Evolutionary conservation across 2,797 vertebrate species (phyloP), one percentile per base, ranked within the genome.

Genomic region (Typhlichthys subterraneus): DNA sequence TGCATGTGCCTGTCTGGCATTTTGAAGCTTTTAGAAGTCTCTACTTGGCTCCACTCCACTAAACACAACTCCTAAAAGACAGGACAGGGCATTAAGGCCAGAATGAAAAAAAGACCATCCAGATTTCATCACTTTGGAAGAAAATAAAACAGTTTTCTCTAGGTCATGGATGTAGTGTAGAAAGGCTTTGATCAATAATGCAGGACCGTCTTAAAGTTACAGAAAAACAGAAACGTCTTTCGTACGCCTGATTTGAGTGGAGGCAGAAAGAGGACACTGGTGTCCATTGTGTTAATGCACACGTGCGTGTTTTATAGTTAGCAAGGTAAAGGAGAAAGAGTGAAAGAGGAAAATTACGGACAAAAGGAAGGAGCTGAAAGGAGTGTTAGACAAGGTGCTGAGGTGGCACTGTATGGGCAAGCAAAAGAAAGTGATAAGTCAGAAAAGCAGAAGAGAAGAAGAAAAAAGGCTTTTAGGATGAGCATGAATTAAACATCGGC

Each of bases 141-240:
- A 83, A 85, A 86, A 90, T 85, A 88, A 92, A 90, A 89, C 89
- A 89, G 86, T 90, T 79, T 69, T 80, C 77, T 76, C 14, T 8
- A 65, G 76, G 84, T 88, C 69, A 75, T 67, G 65, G 76, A 80
- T 80, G 81, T 76, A 74, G 65, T 45, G 75, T 78, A 82, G 85
- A 89, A 84, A 86, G 81, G 61, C 57, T 68, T 14, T 45, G 11
- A 69, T 93, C 59, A 92, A 93, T 92, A 81, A 93, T 93, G 91
- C 79, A 93, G 57, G 13, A 47, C 38, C 57, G 76, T 81, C 73
- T 89, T 81, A 91, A 87, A 89, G 83, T 83, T 75, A 59, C 63
- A 62, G 80, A 70, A 65, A 52, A 72, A 59, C 55, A 76, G 69
- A 75, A 46, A 31, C 64, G 84, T 71, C 81, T 77, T 84, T 83